Evolutionary conservation across 2,797 vertebrate genomes (phyloP).

Genomic region (Megalops cyprinoides): DNA sequence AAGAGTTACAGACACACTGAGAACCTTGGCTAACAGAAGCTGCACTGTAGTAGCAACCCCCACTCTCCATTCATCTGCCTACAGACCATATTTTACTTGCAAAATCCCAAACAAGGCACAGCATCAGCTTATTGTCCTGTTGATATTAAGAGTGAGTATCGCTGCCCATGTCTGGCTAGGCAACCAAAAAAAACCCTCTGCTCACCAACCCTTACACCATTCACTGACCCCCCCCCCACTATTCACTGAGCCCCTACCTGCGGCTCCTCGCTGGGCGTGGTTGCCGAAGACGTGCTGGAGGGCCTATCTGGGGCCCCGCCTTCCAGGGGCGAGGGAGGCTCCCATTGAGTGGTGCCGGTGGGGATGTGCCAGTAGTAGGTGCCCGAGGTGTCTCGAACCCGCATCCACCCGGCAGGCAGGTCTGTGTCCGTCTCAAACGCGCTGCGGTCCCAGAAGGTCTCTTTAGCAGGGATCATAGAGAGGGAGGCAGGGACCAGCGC

Average conservation of each 20-base stretch:
- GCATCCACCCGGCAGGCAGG: slow-evolving; percentile 94
- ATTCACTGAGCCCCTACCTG: slow-evolving; percentile 68
- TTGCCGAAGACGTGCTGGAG: slow-evolving; percentile 76
- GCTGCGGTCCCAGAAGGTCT: slow-evolving; percentile 89
- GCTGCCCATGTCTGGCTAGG: neutral
- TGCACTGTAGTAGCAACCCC: too few species aligned
- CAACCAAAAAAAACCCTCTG: too few species aligned
- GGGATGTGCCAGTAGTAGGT: slow-evolving; percentile 98
- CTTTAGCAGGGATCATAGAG: slow-evolving; percentile 58
- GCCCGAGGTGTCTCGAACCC: slow-evolving; percentile 92
- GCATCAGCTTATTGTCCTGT: too few species aligned
- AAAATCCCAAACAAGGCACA: neutral
- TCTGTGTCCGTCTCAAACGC: slow-evolving; percentile 90
- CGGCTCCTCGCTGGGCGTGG: slow-evolving; percentile 81
- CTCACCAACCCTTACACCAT: slow-evolving; percentile 60
- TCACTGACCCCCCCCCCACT: neutral
- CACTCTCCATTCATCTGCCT: too few species aligned
- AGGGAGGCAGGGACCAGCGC: neutral
- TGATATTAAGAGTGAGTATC: too few species aligned
- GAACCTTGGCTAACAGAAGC: too few species aligned
- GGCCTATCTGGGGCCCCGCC: slow-evolving; percentile 71
- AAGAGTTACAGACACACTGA: too few species aligned
- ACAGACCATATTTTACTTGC: neutral
- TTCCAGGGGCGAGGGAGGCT: slow-evolving; percentile 79
- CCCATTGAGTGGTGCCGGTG: slow-evolving; percentile 95